Conservation (phyloP, 1,140 invertebrate genomes). For the Mamestra configurata region DNA sequence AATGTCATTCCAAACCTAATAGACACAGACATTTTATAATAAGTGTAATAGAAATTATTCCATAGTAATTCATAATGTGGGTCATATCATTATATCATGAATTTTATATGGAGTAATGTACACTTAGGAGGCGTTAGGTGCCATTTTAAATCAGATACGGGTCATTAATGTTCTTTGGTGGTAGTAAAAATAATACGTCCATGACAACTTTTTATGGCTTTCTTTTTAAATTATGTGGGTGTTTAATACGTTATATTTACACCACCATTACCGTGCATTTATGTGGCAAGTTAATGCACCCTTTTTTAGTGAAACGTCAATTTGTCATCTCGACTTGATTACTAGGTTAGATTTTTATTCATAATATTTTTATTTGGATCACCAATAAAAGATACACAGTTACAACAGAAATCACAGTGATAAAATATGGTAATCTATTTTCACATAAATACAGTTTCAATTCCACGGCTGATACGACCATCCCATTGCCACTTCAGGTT, state of each 20-base stretch:
- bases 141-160: slow-evolving; percentile 33
- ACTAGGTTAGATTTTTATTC: not conserved
- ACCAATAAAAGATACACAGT: too few species aligned
- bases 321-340: not conserved
- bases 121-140: slow-evolving; percentile 36
- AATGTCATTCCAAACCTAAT: too few species aligned
- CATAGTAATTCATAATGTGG: slow-evolving; percentile 3
- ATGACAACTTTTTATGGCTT: slow-evolving; percentile 5
- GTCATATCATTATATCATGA: slow-evolving; percentile 28
- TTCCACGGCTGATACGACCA: too few species aligned
- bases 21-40: not conserved
- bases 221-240: slow-evolving; percentile 28
- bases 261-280: not conserved
- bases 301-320: not conserved
- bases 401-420: too few species aligned
- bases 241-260: slow-evolving; percentile 15
- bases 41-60: not conserved
- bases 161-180: slow-evolving; percentile 18
- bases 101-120: slow-evolving; percentile 36
- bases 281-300: not conserved
- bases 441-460: too few species aligned
- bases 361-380: too few species aligned
- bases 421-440: too few species aligned
- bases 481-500: too few species aligned
- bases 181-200: slow-evolving; percentile 28